Conservation (phyloP, 2,113 vertebrate species). For the Platichthys stellatus region DNA sequence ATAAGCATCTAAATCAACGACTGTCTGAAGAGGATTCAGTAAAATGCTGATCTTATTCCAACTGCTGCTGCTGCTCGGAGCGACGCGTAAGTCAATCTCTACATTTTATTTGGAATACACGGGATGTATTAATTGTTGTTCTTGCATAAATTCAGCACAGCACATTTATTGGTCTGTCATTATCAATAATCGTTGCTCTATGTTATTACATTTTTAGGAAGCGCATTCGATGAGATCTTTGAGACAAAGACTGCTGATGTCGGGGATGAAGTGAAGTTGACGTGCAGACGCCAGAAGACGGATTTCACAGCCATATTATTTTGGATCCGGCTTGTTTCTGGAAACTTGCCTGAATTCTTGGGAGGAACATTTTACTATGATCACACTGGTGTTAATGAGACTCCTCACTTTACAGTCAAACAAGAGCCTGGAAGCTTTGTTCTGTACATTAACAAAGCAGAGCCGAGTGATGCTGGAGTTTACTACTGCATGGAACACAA, state of each 20-base stretch:
- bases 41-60: slow-evolving; percentile 9
- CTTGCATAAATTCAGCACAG: neutral
- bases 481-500: slow-evolving; percentile 29
- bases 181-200: no score
- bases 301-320: neutral
- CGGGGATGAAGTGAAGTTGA: slow-evolving; percentile 41
- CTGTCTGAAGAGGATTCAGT: neutral
- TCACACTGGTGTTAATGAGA: fast-evolving
- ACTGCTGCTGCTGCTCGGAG: neutral
- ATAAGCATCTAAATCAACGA: no score
- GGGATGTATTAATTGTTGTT: neutral
- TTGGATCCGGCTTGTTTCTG: slow-evolving; percentile 51
- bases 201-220: slow-evolving; percentile 26
- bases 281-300: slow-evolving; percentile 3
- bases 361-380: neutral
- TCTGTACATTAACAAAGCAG: slow-evolving; percentile 6
- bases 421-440: slow-evolving; percentile 26
- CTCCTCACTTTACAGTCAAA: neutral
- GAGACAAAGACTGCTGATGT: slow-evolving; percentile 4
- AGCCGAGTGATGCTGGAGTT: slow-evolving; percentile 30
- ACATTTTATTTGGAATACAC: neutral
- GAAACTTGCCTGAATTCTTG: slow-evolving; percentile 12
- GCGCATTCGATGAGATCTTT: neutral
- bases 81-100: neutral
- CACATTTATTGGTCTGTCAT: no score